Conservation (phyloP, 2,888 invertebrate genomes). For the Ormyrus rosae region DNA sequence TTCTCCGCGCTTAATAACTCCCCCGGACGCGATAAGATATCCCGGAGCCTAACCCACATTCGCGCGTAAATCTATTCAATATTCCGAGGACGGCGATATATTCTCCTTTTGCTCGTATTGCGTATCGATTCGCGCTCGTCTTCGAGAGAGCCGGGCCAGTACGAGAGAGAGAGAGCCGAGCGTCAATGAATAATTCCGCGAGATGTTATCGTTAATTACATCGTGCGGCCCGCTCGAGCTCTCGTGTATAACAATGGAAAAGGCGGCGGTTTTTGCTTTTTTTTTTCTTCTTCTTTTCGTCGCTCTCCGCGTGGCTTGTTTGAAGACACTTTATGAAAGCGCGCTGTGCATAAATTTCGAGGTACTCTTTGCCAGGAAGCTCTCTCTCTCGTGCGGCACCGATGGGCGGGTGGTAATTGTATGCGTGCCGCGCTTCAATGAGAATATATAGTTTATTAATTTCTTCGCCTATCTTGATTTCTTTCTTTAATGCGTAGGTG, state of each 20-base stretch:
- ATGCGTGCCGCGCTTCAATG: too few relatives aligned
- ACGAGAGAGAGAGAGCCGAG: not conserved
- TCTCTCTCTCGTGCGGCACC: too few relatives aligned
- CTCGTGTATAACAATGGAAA: slow-evolving; percentile 56
- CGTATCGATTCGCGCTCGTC: not conserved
- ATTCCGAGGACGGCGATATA: slow-evolving; percentile 6
- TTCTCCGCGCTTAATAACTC: slow-evolving; percentile 27
- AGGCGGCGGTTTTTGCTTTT: not conserved
- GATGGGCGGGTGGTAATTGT: too few relatives aligned
- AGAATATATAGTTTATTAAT: too few relatives aligned
- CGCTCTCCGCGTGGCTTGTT: not conserved
- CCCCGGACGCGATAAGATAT: slow-evolving; percentile 24
- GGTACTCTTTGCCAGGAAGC: too few relatives aligned
- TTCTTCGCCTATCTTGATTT: too few relatives aligned
- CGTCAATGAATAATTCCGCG: slow-evolving; percentile 70
- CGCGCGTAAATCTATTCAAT: slow-evolving; percentile 36
- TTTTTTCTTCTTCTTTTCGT: not conserved
- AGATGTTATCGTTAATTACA: slow-evolving; percentile 73
- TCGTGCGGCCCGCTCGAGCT: slow-evolving; percentile 41
- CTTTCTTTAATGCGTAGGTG: too few relatives aligned
- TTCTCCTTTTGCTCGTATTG: not conserved
- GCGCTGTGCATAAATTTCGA: slow-evolving; percentile 16
- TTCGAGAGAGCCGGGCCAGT: not conserved
- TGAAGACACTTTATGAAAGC: slow-evolving; percentile 6
- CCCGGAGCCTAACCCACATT: slow-evolving; percentile 33